These are phyloP conservation scores for Sycophila texana DNA, from an alignment of 2,888 invertebrate genomes.

Conservation along the genomic window DNA sequence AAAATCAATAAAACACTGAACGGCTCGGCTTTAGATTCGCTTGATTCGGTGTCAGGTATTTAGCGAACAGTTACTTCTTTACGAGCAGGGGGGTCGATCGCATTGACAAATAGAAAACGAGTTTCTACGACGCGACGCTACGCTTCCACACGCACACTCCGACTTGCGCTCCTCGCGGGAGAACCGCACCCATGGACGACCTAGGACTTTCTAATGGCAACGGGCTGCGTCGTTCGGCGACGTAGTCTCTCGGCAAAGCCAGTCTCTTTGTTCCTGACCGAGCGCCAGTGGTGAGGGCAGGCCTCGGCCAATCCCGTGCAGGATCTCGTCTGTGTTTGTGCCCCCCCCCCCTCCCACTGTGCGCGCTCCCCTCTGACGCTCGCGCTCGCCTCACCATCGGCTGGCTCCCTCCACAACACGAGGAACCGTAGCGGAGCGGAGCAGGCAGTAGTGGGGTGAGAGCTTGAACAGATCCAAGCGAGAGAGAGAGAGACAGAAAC, in stretches of 20 bases:
- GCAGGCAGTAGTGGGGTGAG: not conserved
- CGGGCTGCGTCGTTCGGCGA: slow-evolving; percentile 62
- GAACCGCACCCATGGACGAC: slow-evolving; percentile 59
- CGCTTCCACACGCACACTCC: slow-evolving; percentile 47
- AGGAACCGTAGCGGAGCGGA: not conserved
- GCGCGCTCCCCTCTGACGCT: too few species aligned
- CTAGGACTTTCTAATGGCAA: slow-evolving; percentile 71
- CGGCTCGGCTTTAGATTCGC: too few species aligned
- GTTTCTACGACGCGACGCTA: slow-evolving; percentile 18
- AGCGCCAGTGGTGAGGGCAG: slow-evolving; percentile 57
- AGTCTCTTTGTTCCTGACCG: slow-evolving; percentile 69
- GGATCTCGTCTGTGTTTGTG: not conserved
- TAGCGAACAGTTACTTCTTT: too few species aligned
- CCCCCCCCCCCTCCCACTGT: not conserved
- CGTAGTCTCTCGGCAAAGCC: slow-evolving; percentile 60
- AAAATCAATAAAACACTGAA: too few species aligned
- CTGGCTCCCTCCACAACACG: not conserved
- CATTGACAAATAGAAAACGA: not conserved
- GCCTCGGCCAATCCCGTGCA: slow-evolving; percentile 58
- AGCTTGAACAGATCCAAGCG: not conserved
- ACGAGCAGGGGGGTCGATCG: too few species aligned
- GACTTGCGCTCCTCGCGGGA: slow-evolving; percentile 58
- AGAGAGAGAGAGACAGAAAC: not conserved
- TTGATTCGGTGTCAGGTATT: too few species aligned
- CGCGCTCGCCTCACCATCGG: not conserved